Conservation (phyloP, 30 jellyfish, hydroid and myxozoan genomes). For the Pelagia noctiluca region DNA sequence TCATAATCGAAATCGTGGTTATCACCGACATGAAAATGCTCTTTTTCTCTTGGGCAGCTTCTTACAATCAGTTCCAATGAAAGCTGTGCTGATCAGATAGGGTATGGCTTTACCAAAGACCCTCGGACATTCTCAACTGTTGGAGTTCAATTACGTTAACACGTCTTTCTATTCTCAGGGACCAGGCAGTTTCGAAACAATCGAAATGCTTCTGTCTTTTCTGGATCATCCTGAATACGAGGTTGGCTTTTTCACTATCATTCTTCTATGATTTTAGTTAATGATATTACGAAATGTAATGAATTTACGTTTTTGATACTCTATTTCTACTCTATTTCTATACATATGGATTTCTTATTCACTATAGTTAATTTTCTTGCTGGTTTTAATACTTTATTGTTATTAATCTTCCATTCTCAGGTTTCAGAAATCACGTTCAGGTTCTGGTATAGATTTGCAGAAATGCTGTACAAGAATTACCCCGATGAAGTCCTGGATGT, state of each 20-base stretch:
- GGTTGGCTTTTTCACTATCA: conserved; percentile 26
- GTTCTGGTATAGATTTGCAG: conserved; percentile 97
- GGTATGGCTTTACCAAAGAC: no score
- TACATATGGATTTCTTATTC: not conserved
- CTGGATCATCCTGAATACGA: conserved; percentile 88
- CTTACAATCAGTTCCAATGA: no score
- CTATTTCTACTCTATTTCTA: not conserved
- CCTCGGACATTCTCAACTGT: no score
- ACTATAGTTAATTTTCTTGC: not conserved
- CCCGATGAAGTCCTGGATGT: conserved; percentile 33
- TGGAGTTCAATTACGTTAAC: no score
- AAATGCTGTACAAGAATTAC: conserved; percentile 45
- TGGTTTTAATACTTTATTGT: not conserved
- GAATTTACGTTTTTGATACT: no score
- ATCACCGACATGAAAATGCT: no score
- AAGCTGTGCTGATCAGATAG: no score
- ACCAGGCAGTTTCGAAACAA: conserved; percentile 76
- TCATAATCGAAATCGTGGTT: no score
- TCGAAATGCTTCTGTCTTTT: conserved; percentile 77
- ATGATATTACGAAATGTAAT: not conserved
- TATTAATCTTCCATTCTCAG: conserved; percentile 38
- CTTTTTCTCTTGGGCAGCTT: no score
- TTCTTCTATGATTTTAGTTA: not conserved
- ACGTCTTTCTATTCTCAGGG: conserved; percentile 59
- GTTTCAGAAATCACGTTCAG: conserved; percentile 89